Base-by-base conservation (phyloP, 2,888 invertebrate genomes). In the Drosophila histrio region DNA sequence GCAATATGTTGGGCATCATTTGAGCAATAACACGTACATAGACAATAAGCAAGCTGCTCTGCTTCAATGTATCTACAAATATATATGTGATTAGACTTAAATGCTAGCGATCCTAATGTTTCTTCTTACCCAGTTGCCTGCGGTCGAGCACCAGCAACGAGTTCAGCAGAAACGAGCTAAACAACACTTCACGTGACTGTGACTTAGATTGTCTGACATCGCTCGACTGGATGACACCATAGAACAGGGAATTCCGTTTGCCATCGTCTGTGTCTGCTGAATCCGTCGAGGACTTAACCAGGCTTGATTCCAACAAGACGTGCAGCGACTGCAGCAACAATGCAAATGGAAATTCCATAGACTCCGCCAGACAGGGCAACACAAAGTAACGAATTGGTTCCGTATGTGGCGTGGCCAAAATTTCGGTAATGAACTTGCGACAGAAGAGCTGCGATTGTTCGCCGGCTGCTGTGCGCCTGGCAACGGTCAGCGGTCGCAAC, bases 311-410 rank as follows among this genome's bases (percentile, higher is more conserved):
- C 9, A 83, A 44, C 2, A 64, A 9, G 4, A 32, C 43, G 28
- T 93, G 91, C 36, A 94, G 77, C 58, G 93, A 92, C 32, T 91
- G 90, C 41, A 94, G 76, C 0, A 94, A 88, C 22, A 93, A 86
- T 1, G 92, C 88, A 79, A 93, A 94, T 0, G 94, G 94, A 83
- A 94, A 94, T 59, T 91, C 91, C 0, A 87, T 78, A 44, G 79
- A 88, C 1, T 92, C 91, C 1, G 94, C 93, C 62, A 97, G 90
- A 6, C 95, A 94, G 11, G 96, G 96, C 74, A 97, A 92, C 30
- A 96, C 91, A 78, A 94, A 95, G 91, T 94, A 93, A 74, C 95
- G 94, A 11, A 96, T 93, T 1, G 95, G 93, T 72, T 95, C 94
- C 0, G 94, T 94, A 78, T 95, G 94, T 4, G 93, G 93, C 49